phyloP scores from a whole-genome alignment of 2,888 invertebrate genomes.

The Mythimna ferrago region DNA sequence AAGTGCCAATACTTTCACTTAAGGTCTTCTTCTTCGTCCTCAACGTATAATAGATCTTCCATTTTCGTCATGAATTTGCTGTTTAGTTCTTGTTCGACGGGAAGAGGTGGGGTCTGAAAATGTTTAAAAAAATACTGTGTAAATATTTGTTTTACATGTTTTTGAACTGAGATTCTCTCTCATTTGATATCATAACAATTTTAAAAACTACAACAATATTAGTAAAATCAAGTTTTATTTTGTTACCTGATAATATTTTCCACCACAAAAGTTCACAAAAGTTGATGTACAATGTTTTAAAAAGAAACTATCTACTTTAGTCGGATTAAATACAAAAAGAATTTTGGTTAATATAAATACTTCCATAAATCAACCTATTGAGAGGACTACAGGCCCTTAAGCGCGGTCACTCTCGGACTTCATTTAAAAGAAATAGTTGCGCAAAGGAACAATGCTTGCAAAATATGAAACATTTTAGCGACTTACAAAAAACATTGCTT shows the following conservation, averaged over 20 bases:
- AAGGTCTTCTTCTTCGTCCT: slow-evolving; percentile 86
- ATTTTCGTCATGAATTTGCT: slow-evolving; percentile 86
- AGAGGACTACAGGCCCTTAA: too few relatives aligned
- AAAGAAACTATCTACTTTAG: not conserved
- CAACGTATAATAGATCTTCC: slow-evolving; percentile 85
- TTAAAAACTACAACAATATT: not conserved
- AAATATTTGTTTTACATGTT: not conserved
- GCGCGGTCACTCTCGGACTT: too few relatives aligned
- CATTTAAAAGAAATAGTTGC: too few relatives aligned
- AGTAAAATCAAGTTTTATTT: not conserved
- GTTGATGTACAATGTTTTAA: not conserved
- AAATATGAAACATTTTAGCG: not conserved
- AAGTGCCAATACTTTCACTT: slow-evolving; percentile 73
- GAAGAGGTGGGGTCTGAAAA: slow-evolving; percentile 74
- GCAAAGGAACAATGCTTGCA: not conserved
- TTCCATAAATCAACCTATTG: not conserved
- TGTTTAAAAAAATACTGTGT: slow-evolving; percentile 3
- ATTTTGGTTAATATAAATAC: not conserved
- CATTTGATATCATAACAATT: too few relatives aligned
- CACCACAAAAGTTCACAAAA: not conserved
- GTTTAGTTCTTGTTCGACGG: slow-evolving; percentile 77
- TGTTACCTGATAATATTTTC: slow-evolving; percentile 22
- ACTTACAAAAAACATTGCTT: not conserved
- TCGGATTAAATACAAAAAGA: not conserved
- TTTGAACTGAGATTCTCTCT: too few relatives aligned